Conservation (phyloP, 2,113 vertebrate genomes). For the Pelobates fuscus region DNA sequence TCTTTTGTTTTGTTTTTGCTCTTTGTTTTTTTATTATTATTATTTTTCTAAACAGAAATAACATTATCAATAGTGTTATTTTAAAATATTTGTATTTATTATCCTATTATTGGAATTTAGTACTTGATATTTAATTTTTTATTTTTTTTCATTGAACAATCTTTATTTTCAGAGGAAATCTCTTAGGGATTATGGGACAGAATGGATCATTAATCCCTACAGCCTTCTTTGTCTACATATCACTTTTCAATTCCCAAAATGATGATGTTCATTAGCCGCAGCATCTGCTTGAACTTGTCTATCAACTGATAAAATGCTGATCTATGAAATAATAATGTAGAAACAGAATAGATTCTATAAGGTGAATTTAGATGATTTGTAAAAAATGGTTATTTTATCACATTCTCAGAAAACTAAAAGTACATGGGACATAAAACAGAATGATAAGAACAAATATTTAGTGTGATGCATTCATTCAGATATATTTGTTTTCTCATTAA, state of each 20-base stretch:
- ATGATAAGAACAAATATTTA: background rate
- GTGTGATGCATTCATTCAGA: background rate
- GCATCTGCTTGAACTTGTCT: slow-evolving; percentile 51
- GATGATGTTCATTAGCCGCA: slow-evolving; percentile 42
- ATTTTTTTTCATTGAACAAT: slow-evolving; percentile 23
- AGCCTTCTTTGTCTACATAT: slow-evolving; percentile 51
- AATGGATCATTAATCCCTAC: slow-evolving; percentile 51
- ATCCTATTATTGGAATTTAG: too few species aligned
- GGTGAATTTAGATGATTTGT: slow-evolving; percentile 4
- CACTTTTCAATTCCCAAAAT: slow-evolving; percentile 49
- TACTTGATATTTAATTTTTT: background rate
- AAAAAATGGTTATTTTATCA: background rate
- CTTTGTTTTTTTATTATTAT: too few species aligned
- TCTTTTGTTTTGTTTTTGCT: too few species aligned
- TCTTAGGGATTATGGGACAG: slow-evolving; percentile 44
- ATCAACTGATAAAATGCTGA: slow-evolving; percentile 51
- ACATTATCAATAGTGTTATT: background rate
- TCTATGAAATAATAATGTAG: slow-evolving; percentile 45
- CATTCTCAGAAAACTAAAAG: background rate
- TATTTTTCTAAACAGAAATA: background rate
- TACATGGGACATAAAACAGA: background rate
- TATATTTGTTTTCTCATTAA: too few species aligned
- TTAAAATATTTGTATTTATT: too few species aligned
- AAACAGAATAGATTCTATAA: slow-evolving; percentile 20
- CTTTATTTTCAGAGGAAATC: slow-evolving; percentile 40